phyloP scores from a whole-genome alignment of 2,888 invertebrate species.

The Acleris literana region DNA sequence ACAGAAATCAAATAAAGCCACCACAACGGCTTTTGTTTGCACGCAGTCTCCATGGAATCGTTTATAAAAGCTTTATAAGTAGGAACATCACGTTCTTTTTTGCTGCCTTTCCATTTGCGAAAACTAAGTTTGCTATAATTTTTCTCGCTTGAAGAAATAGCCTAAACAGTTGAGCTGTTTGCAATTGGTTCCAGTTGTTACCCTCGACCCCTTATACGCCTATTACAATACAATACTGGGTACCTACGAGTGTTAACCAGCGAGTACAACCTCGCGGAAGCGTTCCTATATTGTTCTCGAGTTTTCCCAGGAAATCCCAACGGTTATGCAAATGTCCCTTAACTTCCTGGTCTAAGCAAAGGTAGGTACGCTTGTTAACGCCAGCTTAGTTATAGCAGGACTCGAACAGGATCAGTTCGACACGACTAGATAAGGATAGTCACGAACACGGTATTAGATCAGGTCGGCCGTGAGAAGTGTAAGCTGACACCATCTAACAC shows the following conservation, averaged over 20 bases:
- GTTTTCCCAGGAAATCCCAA: constrained; percentile 67
- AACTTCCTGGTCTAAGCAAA: constrained; percentile 65
- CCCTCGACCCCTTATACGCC: constrained; percentile 4
- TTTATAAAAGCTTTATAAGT: neutral
- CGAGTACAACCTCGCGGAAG: constrained; percentile 54
- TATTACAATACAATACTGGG: constrained; percentile 33
- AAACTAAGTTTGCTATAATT: too few species aligned
- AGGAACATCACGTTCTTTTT: neutral
- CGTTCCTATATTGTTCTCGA: constrained; percentile 66
- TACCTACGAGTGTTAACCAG: constrained; percentile 45
- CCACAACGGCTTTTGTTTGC: constrained; percentile 17
- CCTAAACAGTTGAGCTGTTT: constrained; percentile 1
- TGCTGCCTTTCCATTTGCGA: neutral
- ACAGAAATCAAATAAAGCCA: constrained; percentile 11
- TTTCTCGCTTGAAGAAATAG: neutral
- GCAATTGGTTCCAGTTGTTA: constrained; percentile 17
- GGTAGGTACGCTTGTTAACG: constrained; percentile 65
- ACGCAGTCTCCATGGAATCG: neutral
- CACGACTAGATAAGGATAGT: constrained; percentile 70
- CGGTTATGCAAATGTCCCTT: constrained; percentile 74
- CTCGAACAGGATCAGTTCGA: constrained; percentile 65
- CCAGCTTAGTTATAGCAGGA: constrained; percentile 59
- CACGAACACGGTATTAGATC: constrained; percentile 65
- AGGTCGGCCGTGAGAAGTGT: constrained; percentile 32
- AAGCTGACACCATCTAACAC: constrained; percentile 17